phyloP scores from a whole-genome alignment of 1,140 invertebrate genomes.

The Cyrtorhinus lividipennis region DNA sequence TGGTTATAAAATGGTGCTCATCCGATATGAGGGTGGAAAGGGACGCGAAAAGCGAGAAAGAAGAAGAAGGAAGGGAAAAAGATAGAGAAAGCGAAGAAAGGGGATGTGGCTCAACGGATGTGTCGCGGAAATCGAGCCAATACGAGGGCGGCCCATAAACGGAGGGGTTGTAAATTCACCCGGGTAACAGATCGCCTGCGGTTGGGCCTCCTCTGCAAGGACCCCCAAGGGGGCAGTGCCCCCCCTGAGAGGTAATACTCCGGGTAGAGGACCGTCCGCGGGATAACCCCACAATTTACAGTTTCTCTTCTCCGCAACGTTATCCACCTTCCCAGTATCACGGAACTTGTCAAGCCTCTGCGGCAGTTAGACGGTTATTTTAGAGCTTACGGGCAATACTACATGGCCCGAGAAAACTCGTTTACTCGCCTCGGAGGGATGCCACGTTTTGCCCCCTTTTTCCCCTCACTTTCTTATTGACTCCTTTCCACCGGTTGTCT shows the following conservation, averaged over 20 bases:
- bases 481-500: too few species aligned
- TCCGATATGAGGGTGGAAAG: not conserved
- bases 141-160: not conserved
- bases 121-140: slow-evolving; percentile 2
- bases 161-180: not conserved
- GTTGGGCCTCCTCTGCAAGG: not conserved
- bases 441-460: not conserved
- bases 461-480: not conserved
- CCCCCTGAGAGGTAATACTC: not conserved
- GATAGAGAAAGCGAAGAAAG: not conserved
- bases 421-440: not conserved
- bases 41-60: not conserved
- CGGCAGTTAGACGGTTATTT: slow-evolving; percentile 9
- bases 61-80: not conserved
- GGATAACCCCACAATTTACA: not conserved
- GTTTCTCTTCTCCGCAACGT: too few species aligned
- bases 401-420: slow-evolving; percentile 5
- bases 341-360: slow-evolving; percentile 6
- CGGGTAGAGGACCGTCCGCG: not conserved
- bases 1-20: slow-evolving; percentile 3
- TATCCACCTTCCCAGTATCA: not conserved
- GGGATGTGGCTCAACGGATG: not conserved
- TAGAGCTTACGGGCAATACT: not conserved
- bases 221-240: not conserved
- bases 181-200: not conserved